phyloP scores from a whole-genome alignment of 2,113 vertebrate genomes.

The Machaerirhynchus nigripectus region DNA sequence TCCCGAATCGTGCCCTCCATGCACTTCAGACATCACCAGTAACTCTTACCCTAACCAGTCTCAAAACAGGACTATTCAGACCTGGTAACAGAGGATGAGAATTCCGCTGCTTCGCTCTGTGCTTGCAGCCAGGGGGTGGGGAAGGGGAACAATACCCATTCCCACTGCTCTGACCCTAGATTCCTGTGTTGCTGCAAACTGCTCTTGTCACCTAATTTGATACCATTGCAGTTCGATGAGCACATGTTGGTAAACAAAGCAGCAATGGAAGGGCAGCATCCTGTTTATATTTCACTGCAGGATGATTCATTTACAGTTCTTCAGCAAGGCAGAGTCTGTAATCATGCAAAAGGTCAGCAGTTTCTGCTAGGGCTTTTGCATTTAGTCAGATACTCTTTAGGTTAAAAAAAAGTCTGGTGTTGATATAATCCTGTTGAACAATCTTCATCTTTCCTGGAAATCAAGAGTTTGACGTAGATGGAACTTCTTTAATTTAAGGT shows the following conservation, averaged over 20 bases:
- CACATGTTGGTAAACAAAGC: slow-evolving; percentile 64
- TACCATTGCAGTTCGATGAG: slow-evolving; percentile 18
- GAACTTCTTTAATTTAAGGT: slow-evolving; percentile 2
- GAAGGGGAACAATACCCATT: not conserved
- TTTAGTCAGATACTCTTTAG: slow-evolving; percentile 64
- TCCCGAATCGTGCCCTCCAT: not conserved
- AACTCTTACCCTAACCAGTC: not conserved
- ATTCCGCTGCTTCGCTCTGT: not conserved
- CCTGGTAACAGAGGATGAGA: not conserved
- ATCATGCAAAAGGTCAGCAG: slow-evolving; percentile 60
- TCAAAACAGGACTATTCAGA: not conserved
- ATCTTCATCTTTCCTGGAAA: slow-evolving; percentile 60
- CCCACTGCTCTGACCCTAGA: not conserved
- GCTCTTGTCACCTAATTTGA: slow-evolving; percentile 9
- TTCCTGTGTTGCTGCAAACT: not conserved
- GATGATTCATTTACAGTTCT: slow-evolving; percentile 13
- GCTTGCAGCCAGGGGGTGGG: not conserved
- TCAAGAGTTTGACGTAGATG: slow-evolving; percentile 66
- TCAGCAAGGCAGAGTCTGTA: not conserved
- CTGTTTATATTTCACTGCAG: slow-evolving; percentile 70
- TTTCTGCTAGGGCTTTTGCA: slow-evolving; percentile 29
- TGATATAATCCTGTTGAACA: slow-evolving; percentile 51
- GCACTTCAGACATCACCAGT: not conserved
- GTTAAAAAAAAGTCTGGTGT: slow-evolving; percentile 51
- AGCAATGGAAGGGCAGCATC: slow-evolving; percentile 62